Conservation (phyloP, 2,888 invertebrate species). For the Polyploca ridens region DNA sequence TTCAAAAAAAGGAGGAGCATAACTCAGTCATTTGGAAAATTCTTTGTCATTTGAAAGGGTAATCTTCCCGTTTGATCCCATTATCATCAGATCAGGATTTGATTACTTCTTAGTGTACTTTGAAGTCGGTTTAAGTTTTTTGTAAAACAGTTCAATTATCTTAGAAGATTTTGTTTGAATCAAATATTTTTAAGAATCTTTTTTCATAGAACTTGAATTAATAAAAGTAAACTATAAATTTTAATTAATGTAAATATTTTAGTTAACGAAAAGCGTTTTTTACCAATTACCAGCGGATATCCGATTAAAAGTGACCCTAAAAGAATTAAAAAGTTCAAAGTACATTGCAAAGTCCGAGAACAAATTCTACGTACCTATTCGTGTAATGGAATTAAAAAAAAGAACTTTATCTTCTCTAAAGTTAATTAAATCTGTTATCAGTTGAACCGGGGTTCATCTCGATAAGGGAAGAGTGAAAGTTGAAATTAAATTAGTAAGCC, state of each 20-base stretch:
- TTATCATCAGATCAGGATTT: too few species aligned
- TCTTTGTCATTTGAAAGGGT: too few species aligned
- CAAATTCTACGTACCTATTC: background rate
- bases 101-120: too few species aligned
- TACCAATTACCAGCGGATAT: background rate
- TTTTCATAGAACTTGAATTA: too few species aligned
- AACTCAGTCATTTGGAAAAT: too few species aligned
- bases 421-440: conserved; percentile 43
- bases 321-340: conserved; percentile 1
- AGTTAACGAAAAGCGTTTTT: background rate
- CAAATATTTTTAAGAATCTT: too few species aligned
- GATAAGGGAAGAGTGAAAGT: conserved; percentile 35
- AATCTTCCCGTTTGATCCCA: too few species aligned
- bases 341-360: background rate
- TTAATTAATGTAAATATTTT: background rate
- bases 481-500: conserved; percentile 38
- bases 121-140: too few species aligned
- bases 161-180: too few species aligned
- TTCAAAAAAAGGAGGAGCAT: too few species aligned
- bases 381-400: conserved; percentile 8
- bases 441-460: conserved; percentile 27
- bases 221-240: background rate
- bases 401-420: conserved; percentile 18
- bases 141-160: too few species aligned
- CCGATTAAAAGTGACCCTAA: background rate